Conservation (phyloP, 2,797 vertebrate species). For the Melanotaenia pygmaea region DNA sequence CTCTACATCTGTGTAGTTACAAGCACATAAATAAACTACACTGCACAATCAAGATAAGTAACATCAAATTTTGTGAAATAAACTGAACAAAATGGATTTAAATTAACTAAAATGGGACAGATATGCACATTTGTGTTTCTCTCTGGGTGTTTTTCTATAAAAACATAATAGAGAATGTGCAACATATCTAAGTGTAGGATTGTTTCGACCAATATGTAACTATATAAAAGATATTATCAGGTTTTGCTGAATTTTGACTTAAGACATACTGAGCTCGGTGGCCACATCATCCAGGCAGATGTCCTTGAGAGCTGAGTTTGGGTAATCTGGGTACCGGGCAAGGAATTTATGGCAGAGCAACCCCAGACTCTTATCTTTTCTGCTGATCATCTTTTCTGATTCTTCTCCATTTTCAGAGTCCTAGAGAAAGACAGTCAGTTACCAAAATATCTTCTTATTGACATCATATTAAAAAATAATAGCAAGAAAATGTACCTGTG, state of each 20-base stretch:
- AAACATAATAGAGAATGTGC: not conserved
- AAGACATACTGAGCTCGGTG: constrained; percentile 91
- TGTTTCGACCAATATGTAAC: not conserved
- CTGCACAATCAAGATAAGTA: not conserved
- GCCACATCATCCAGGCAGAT: constrained; percentile 96
- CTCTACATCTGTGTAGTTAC: constrained; percentile 85
- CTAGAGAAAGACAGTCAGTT: constrained; percentile 59
- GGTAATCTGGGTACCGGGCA: constrained; percentile 90
- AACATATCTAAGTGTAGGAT: not conserved
- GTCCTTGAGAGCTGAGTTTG: constrained; percentile 85
- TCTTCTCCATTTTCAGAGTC: constrained; percentile 89
- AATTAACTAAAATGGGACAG: not conserved
- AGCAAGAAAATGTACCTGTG: constrained; percentile 70
- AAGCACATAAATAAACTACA: not conserved
- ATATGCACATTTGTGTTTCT: not conserved
- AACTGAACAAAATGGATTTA: not conserved
- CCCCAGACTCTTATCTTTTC: constrained; percentile 96
- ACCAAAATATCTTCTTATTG: not conserved
- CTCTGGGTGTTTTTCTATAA: not conserved
- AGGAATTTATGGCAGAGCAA: constrained; percentile 95
- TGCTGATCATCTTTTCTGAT: constrained; percentile 89
- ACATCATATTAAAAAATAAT: not conserved
- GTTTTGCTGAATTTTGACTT: too few species aligned
- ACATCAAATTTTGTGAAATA: not conserved
- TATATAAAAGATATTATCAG: too few species aligned